A percentile compares a stretch with the other conserved stretches of the same genome.
Conservation (phyloP, 1,140 invertebrate genomes). For the Cyclina sinensis region DNA sequence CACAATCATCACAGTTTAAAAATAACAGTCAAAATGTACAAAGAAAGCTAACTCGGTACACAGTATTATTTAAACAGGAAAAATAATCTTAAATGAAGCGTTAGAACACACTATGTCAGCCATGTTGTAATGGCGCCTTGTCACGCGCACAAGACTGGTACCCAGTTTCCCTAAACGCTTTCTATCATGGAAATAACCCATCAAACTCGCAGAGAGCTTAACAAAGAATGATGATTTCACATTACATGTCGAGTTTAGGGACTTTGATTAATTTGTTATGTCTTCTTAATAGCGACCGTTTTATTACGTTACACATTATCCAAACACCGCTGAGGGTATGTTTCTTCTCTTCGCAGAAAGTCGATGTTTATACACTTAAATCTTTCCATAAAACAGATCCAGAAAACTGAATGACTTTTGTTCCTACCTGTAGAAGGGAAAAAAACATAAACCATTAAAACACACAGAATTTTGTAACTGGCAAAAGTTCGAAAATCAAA, state of each 20-base stretch:
- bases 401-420: too few relatives aligned
- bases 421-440: too few relatives aligned
- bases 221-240: slow-evolving; percentile 40
- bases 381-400: too few relatives aligned
- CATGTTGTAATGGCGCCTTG: slow-evolving; percentile 33
- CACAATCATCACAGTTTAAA: too few relatives aligned
- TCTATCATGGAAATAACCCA: slow-evolving; percentile 39
- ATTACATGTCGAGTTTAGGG: slow-evolving; percentile 27
- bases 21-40: too few relatives aligned
- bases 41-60: too few relatives aligned
- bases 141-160: slow-evolving; percentile 9
- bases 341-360: not conserved
- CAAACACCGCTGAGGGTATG: not conserved
- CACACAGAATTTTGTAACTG: too few relatives aligned
- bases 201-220: slow-evolving; percentile 9
- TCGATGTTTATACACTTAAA: not conserved
- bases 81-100: not conserved
- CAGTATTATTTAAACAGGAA: too few relatives aligned
- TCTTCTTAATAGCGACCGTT: slow-evolving; percentile 42
- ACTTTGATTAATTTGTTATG: slow-evolving; percentile 50
- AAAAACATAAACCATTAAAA: too few relatives aligned
- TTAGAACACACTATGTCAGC: slow-evolving; percentile 19
- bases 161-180: not conserved
- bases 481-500: too few relatives aligned
- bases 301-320: slow-evolving; percentile 42